Conservation (phyloP, 2,797 vertebrate species). For the Aplochiton taeniatus region DNA sequence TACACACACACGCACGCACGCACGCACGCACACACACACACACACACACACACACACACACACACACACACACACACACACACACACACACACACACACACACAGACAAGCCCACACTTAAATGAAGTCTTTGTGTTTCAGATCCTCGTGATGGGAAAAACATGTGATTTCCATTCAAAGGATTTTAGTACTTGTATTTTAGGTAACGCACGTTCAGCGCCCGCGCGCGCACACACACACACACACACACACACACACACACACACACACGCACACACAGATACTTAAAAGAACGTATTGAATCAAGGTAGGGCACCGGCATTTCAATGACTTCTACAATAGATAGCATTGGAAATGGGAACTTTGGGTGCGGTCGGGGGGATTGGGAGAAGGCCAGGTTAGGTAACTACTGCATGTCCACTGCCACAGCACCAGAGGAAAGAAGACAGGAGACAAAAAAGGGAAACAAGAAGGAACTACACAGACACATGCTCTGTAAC, state of each 20-base stretch:
- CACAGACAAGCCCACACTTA: constrained; percentile 5
- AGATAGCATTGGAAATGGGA: not conserved
- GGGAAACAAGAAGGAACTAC: not conserved
- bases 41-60: no score
- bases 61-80: constrained; percentile 9
- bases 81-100: constrained; percentile 19
- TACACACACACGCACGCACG: no score
- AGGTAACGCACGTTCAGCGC: no score
- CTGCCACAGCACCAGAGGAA: not conserved
- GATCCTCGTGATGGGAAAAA: not conserved
- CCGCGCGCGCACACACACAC: not conserved
- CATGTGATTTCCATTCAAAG: constrained; percentile 8
- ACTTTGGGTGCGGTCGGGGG: not conserved
- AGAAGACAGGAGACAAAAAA: not conserved
- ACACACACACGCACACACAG: constrained; percentile 8
- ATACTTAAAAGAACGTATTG: not conserved
- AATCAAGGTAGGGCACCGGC: not conserved
- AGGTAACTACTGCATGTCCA: not conserved
- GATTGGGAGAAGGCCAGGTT: not conserved
- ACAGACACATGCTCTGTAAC: not conserved
- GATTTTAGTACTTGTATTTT: not conserved
- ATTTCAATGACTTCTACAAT: not conserved
- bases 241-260: not conserved
- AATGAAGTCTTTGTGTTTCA: constrained; percentile 17
- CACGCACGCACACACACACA: no score